Evolutionary conservation across 1,140 invertebrate genomes (phyloP).

Genomic region (Magallana gigas): DNA sequence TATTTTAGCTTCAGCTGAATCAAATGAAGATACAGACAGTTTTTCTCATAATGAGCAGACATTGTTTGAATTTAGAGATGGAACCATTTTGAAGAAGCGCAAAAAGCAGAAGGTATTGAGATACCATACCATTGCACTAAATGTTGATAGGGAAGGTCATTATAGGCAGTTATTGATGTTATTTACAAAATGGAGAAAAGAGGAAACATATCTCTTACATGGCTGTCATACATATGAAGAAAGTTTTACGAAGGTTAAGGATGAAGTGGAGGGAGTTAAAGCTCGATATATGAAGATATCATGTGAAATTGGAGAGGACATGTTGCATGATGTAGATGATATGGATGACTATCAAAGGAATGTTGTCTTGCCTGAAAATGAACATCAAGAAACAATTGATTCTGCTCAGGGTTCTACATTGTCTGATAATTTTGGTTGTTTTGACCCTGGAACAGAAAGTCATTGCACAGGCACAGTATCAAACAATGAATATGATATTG

Average conservation of each 20-base stretch:
- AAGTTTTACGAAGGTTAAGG: not conserved
- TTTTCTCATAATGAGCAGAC: not conserved
- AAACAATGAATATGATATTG: conserved; percentile 47
- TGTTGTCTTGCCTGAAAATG: conserved; percentile 29
- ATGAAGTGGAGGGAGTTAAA: not conserved
- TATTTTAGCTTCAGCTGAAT: not conserved
- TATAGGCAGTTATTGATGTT: conserved; percentile 12
- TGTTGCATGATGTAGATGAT: not conserved
- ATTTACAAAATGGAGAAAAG: conserved; percentile 21
- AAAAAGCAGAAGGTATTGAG: conserved; percentile 37
- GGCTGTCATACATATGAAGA: conserved; percentile 3
- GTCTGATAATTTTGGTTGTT: conserved; percentile 40
- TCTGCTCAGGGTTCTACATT: not conserved
- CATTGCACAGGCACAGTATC: not conserved
- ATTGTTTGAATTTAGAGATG: conserved; percentile 43
- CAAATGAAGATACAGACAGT: not conserved
- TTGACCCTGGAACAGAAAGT: conserved; percentile 47
- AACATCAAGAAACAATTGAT: conserved; percentile 52
- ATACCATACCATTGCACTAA: conserved; percentile 27
- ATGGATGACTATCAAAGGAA: conserved; percentile 30
- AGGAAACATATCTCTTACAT: not conserved
- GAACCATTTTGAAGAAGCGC: conserved; percentile 42
- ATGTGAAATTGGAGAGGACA: conserved; percentile 36
- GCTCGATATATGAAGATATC: not conserved
- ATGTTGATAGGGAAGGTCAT: conserved; percentile 26